These are phyloP conservation scores for Enoplolaimus lenunculus DNA, from an alignment of 2,888 invertebrate species.

Conservation along the genomic window DNA sequence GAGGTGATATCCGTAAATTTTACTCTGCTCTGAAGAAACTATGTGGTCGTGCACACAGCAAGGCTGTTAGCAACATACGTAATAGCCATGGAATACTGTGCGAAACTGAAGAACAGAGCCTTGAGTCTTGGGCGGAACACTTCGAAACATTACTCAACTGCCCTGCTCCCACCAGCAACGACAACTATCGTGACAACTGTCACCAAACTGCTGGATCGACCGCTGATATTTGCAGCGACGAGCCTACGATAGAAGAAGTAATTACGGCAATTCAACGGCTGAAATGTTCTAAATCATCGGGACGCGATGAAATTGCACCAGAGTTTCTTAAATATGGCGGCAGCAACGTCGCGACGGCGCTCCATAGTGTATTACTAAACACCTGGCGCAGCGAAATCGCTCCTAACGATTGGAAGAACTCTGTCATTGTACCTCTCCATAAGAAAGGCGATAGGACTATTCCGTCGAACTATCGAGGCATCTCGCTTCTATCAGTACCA, in stretches of 20 bases:
- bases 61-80: neutral
- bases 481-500: neutral
- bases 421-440: slow-evolving; percentile 1
- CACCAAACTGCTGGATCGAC: neutral
- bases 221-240: neutral
- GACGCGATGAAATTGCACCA: neutral
- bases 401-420: neutral
- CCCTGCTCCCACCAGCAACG: neutral
- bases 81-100: neutral
- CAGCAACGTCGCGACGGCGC: neutral
- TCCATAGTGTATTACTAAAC: neutral
- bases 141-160: neutral
- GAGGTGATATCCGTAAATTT: neutral
- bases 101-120: neutral
- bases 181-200: neutral
- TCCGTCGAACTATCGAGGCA: neutral
- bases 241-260: neutral
- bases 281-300: neutral
- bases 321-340: neutral
- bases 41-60: neutral
- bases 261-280: neutral
- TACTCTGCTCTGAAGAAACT: neutral
- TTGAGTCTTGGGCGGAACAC: neutral
- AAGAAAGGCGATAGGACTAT: neutral
- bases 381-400: neutral